phyloP scores from a whole-genome alignment of 37 sponge, comb jelly and placozoan genomes.

The Haliclona indistincta region DNA sequence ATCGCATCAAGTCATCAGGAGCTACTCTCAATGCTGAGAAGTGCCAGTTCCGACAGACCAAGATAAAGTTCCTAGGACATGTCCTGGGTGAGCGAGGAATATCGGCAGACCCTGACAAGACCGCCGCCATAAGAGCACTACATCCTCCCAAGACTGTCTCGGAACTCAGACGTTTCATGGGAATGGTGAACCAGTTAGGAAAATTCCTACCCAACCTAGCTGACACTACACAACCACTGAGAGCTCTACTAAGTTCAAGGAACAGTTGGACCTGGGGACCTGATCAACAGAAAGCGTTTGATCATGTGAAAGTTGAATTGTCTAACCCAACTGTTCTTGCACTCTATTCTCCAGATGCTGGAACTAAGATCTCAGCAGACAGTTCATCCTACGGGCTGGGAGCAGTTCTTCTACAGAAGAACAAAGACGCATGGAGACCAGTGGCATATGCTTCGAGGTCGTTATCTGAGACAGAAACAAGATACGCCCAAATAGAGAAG shows the following conservation, averaged over 20 bases:
- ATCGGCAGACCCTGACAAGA: too few species aligned
- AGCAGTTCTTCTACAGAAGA: conserved; percentile 30
- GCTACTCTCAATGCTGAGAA: too few species aligned
- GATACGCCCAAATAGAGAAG: conserved; percentile 59
- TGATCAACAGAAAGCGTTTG: conserved; percentile 33
- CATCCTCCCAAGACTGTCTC: too few species aligned
- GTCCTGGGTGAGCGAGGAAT: too few species aligned
- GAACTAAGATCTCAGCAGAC: conserved; percentile 29
- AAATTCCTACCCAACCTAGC: too few species aligned
- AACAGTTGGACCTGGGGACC: conserved; percentile 37
- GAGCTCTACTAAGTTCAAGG: conserved; percentile 21
- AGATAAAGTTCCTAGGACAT: too few species aligned
- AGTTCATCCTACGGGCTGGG: conserved; percentile 11
- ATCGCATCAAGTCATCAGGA: too few species aligned
- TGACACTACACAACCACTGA: conserved; percentile 20
- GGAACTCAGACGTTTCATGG: too few species aligned
- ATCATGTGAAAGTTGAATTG: conserved; percentile 20
- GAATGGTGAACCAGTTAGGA: too few species aligned
- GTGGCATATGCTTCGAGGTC: conserved; percentile 54
- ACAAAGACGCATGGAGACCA: conserved; percentile 16
- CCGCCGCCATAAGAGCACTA: too few species aligned
- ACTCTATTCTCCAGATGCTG: conserved; percentile 15
- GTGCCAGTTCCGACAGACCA: too few species aligned
- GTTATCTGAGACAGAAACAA: conserved; percentile 28
- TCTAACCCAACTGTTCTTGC: conserved; percentile 21